Percentiles rank a stretch among this genome's conserved stretches.
phyloP scores from a whole-genome alignment of 1,140 invertebrate genomes.

The Bicyclus anynana region DNA sequence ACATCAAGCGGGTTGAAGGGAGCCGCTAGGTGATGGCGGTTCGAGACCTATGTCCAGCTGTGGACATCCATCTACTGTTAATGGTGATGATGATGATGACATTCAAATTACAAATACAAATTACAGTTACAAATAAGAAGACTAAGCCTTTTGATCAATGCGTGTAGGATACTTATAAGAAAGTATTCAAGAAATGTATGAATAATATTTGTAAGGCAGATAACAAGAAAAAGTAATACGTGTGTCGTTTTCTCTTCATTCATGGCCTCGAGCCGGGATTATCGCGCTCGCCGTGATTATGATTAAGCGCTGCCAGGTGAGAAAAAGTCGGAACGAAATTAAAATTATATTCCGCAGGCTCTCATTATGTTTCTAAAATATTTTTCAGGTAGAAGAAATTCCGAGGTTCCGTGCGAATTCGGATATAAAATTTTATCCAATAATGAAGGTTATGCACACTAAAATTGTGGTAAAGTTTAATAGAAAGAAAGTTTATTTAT shows the following conservation, averaged over 20 bases:
- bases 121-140: not conserved
- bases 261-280: constrained; percentile 25
- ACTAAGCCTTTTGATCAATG: not conserved
- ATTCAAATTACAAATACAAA: not conserved
- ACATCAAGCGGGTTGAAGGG: too few species aligned
- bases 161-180: not conserved
- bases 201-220: constrained; percentile 39
- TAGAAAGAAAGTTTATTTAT: too few species aligned
- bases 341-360: constrained; percentile 56
- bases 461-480: too few species aligned
- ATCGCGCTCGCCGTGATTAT: constrained; percentile 51
- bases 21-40: too few species aligned
- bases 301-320: constrained; percentile 53
- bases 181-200: constrained; percentile 29
- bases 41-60: too few species aligned
- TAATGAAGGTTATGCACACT: too few species aligned
- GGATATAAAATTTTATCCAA: not conserved
- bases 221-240: constrained; percentile 33
- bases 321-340: constrained; percentile 55
- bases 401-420: constrained; percentile 1
- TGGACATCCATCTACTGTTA: too few species aligned
- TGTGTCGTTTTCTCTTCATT: constrained; percentile 29
- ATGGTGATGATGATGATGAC: not conserved
- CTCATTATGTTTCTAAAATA: constrained; percentile 32
- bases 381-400: not conserved